Conservation (phyloP, 2,113 vertebrate genomes). For the Tachuris rubrigastra region DNA sequence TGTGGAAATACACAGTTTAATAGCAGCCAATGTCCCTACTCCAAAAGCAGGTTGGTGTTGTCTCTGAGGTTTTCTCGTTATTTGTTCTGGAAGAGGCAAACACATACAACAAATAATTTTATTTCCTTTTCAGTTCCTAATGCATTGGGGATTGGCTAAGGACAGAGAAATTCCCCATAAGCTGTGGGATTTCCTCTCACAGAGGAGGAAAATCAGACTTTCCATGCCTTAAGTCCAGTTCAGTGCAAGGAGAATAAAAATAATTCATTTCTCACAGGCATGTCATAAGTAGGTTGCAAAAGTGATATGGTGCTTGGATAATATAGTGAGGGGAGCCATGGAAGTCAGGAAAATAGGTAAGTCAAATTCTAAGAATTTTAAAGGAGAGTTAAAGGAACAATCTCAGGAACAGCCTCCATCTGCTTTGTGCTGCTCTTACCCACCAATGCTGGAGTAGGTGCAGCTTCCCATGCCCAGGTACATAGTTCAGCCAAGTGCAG, state of each 20-base stretch:
- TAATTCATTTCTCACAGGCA: background rate
- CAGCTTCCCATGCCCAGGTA: background rate
- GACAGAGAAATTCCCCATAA: background rate
- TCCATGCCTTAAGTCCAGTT: background rate
- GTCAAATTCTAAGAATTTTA: background rate
- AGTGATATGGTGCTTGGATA: background rate
- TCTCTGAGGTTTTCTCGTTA: background rate
- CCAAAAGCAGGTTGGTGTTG: background rate
- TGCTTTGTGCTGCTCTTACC: background rate
- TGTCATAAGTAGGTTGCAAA: background rate
- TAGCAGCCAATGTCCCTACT: background rate
- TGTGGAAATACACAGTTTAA: background rate
- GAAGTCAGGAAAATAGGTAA: background rate
- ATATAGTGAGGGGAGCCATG: background rate
- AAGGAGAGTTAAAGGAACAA: background rate
- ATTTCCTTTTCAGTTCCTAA: background rate
- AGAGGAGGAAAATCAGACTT: background rate
- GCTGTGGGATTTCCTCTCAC: background rate
- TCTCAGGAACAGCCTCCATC: background rate
- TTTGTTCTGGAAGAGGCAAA: background rate
- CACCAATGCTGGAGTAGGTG: fast-evolving
- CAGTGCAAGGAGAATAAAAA: background rate
- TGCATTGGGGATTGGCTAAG: background rate
- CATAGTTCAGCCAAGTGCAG: background rate
- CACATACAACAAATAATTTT: background rate